These are phyloP conservation scores for Zaprionus capensis DNA, from an alignment of 1,140 invertebrate species.

Conservation along the genomic window DNA sequence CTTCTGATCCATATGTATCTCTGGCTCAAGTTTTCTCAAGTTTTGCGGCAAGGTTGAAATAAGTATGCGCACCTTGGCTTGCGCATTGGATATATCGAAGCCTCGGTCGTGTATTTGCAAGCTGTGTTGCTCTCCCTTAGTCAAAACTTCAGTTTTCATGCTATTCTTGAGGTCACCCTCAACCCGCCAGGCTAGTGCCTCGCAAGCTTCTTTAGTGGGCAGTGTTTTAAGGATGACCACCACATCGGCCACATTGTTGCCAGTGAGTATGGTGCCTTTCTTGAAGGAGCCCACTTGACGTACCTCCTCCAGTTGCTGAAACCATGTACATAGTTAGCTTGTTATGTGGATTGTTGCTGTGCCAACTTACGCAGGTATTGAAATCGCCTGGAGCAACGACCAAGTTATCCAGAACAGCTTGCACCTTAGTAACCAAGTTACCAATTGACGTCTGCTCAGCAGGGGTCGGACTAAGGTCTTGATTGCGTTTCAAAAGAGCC, in stretches of 20 bases:
- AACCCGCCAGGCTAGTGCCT: constrained; percentile 95
- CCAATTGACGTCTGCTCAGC: constrained; percentile 95
- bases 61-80: constrained; percentile 94
- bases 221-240: constrained; percentile 99
- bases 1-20: constrained; percentile 94
- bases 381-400: constrained; percentile 96
- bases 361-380: constrained; percentile 95
- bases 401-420: constrained; percentile 95
- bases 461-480: constrained; percentile 94
- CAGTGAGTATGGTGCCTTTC: constrained; percentile 98
- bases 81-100: constrained; percentile 92
- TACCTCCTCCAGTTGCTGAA: constrained; percentile 97
- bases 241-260: constrained; percentile 97
- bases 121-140: constrained; percentile 87
- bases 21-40: constrained; percentile 95
- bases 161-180: constrained; percentile 91
- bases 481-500: constrained; percentile 95
- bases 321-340: neutral
- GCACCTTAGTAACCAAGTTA: constrained; percentile 96
- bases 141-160: constrained; percentile 87
- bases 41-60: constrained; percentile 97
- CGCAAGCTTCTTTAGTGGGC: constrained; percentile 97
- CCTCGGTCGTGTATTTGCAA: constrained; percentile 90
- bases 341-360: neutral
- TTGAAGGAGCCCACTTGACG: constrained; percentile 98